These are phyloP conservation scores for Coronaproctus castanopsis DNA, from an alignment of 2,888 invertebrate genomes.

Conservation along the genomic window DNA sequence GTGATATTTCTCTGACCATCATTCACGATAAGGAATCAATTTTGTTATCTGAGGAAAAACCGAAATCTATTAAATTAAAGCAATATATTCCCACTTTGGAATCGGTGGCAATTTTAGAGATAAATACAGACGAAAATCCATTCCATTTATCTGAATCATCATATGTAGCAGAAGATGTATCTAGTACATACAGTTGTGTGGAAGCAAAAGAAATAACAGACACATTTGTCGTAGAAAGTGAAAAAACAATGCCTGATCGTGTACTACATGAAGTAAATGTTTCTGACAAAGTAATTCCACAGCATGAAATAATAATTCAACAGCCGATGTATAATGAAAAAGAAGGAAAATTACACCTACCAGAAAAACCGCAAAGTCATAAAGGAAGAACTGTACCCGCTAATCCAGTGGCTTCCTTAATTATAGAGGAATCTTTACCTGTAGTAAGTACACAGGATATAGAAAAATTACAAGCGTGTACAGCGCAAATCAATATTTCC, in stretches of 20 bases:
- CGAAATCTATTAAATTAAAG: conserved; percentile 35
- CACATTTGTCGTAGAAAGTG: conserved; percentile 43
- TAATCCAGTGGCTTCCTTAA: conserved; percentile 33
- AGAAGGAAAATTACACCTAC: conserved; percentile 36
- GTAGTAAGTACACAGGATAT: conserved; percentile 30
- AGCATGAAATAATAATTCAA: conserved; percentile 38
- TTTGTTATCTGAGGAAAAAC: conserved; percentile 32
- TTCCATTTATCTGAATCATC: conserved; percentile 32
- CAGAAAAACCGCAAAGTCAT: conserved; percentile 33
- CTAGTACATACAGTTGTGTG: conserved; percentile 34
- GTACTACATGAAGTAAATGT: conserved; percentile 27
- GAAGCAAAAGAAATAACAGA: conserved; percentile 42
- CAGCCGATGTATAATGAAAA: conserved; percentile 43
- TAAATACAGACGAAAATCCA: conserved; percentile 35
- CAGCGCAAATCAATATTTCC: conserved; percentile 28
- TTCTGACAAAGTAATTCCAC: conserved; percentile 35
- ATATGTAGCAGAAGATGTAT: conserved; percentile 33
- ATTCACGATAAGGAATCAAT: conserved; percentile 45
- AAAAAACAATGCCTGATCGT: conserved; percentile 27
- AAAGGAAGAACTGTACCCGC: conserved; percentile 31
- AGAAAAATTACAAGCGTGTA: conserved; percentile 27
- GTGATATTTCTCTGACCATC: conserved; percentile 36
- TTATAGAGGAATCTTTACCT: conserved; percentile 29
- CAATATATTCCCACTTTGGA: conserved; percentile 36
- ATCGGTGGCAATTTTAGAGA: conserved; percentile 38